Evolutionary conservation across 92 coral and sea anemone genomes (phyloP).

Genomic region (Umimayanthus kanabou): DNA sequence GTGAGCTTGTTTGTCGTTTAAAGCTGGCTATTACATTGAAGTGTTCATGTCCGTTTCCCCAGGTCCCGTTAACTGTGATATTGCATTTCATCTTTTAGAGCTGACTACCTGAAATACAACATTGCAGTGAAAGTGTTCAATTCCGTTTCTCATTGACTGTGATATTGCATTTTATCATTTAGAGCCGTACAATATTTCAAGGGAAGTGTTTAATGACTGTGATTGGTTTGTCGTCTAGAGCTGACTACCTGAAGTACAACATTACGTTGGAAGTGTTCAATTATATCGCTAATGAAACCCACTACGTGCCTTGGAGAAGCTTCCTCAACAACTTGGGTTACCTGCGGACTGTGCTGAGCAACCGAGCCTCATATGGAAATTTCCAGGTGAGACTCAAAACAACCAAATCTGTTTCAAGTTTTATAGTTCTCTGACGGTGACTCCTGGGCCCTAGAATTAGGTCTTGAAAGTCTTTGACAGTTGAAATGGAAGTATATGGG

Average conservation of each 20-base stretch:
- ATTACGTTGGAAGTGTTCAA: constrained; percentile 63
- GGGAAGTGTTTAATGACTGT: background rate
- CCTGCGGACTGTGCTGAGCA: constrained; percentile 66
- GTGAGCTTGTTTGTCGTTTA: constrained; percentile 10
- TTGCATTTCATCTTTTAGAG: background rate
- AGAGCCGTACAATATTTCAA: background rate
- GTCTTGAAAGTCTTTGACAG: too few species aligned
- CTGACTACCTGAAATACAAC: background rate
- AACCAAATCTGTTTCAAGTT: background rate
- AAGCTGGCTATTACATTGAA: constrained; percentile 58
- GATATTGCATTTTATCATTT: background rate
- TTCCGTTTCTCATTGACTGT: background rate
- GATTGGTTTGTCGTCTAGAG: constrained; percentile 48
- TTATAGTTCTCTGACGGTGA: background rate
- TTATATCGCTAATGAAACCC: constrained; percentile 69
- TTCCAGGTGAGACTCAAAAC: constrained; percentile 55
- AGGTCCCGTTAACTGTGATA: too few species aligned
- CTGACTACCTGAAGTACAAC: constrained; percentile 72
- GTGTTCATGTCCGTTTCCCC: background rate
- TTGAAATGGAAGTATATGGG: too few species aligned
- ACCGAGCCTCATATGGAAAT: constrained; percentile 76
- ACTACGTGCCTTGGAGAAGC: constrained; percentile 90
- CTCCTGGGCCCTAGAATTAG: too few species aligned
- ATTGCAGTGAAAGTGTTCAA: background rate
- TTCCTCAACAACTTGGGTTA: constrained; percentile 75